A percentile compares a stretch with the other conserved stretches of the same genome.
phyloP scores from a whole-genome alignment of 1,140 invertebrate species.

The Anagrus nilaparvatae region DNA sequence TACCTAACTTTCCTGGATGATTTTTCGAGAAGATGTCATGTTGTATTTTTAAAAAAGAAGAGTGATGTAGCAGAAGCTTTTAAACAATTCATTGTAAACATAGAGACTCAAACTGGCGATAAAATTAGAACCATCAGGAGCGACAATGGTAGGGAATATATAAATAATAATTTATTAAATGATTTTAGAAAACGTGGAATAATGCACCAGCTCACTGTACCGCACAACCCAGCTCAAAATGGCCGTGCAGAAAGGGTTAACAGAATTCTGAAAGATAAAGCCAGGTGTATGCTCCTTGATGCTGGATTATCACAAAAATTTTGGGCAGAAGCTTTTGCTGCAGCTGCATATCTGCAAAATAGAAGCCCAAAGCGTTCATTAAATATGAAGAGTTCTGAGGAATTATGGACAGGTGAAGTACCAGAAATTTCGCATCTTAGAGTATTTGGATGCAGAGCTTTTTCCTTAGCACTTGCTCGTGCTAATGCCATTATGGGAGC shows the following conservation, averaged over 20 bases:
- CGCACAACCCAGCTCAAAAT: background rate
- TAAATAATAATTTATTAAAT: background rate
- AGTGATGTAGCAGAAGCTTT: background rate
- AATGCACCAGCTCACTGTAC: background rate
- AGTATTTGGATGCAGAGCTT: too few species aligned
- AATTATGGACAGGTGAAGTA: too few species aligned
- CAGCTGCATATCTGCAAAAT: background rate
- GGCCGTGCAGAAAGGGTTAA: background rate
- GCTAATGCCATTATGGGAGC: too few species aligned
- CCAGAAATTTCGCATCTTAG: too few species aligned
- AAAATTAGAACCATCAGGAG: background rate
- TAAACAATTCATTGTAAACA: background rate
- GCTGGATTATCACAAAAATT: background rate
- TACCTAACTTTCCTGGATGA: conserved; percentile 1
- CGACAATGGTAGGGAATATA: background rate
- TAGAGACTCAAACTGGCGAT: background rate
- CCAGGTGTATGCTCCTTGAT: background rate
- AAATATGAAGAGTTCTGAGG: too few species aligned
- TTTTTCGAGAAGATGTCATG: background rate
- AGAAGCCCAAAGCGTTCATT: too few species aligned
- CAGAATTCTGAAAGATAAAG: background rate
- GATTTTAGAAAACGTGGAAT: background rate
- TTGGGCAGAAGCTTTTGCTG: background rate
- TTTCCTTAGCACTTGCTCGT: too few species aligned
- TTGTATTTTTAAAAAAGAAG: background rate